Evolutionary conservation across 2,797 vertebrate genomes (phyloP).

Genomic region (Chrosomus eos): DNA sequence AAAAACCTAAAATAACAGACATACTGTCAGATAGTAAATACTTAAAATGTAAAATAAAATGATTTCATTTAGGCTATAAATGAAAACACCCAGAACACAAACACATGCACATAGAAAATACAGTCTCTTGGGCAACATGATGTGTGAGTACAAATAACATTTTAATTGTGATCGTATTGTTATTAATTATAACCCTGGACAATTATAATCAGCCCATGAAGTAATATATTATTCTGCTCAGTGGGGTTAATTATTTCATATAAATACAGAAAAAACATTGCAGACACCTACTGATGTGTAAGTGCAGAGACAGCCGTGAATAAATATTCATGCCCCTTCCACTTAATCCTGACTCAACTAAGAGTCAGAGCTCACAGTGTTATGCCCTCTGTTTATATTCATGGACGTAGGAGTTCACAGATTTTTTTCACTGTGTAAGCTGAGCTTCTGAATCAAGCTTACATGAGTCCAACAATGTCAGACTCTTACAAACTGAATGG

Average conservation of each 20-base stretch:
- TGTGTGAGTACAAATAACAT: background rate
- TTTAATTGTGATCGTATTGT: background rate
- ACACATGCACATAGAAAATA: background rate
- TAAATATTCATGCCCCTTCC: constrained; percentile 19
- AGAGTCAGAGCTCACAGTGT: background rate
- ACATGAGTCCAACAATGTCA: background rate
- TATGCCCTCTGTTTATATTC: background rate
- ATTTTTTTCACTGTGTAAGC: background rate
- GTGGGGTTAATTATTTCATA: background rate
- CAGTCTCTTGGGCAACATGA: background rate
- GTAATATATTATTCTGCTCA: background rate
- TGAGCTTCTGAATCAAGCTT: background rate
- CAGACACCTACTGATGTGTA: background rate
- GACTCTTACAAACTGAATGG: background rate
- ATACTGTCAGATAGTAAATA: background rate
- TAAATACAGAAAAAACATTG: background rate
- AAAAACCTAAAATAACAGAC: background rate
- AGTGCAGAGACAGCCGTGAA: constrained; percentile 1
- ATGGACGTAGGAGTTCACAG: background rate
- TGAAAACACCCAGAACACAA: background rate
- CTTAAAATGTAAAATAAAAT: background rate
- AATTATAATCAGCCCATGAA: background rate
- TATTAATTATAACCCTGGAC: background rate
- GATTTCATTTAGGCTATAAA: background rate
- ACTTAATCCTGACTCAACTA: constrained; percentile 17